Conservation (phyloP, 2,113 vertebrate species). For the Sinosuthora webbiana region DNA sequence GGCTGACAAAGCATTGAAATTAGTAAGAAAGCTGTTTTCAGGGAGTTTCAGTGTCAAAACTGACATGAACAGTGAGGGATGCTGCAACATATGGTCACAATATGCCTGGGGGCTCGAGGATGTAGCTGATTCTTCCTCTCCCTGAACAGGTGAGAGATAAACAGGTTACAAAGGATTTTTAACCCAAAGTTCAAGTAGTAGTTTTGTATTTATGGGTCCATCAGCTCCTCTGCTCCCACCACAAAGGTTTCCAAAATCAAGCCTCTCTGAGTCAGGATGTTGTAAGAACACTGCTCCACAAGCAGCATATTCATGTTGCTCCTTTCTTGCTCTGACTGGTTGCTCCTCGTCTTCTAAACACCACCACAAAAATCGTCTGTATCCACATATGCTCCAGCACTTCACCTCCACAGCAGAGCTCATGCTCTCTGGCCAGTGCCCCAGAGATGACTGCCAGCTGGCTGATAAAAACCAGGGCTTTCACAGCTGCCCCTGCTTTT, state of each 20-base stretch:
- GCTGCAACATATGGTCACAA: background rate
- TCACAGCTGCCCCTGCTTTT: background rate
- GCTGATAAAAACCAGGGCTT: background rate
- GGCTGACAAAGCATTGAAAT: background rate
- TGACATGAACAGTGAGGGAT: background rate
- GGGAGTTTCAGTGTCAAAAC: background rate
- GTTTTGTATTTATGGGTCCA: background rate
- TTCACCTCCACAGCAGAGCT: background rate
- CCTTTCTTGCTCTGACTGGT: background rate
- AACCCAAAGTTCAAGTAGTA: background rate
- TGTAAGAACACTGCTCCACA: background rate
- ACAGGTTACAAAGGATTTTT: background rate
- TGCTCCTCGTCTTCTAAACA: background rate
- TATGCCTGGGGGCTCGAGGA: background rate
- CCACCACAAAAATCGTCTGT: background rate
- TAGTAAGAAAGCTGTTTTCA: background rate
- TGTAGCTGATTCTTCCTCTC: background rate
- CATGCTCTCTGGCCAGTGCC: background rate
- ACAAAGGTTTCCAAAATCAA: background rate
- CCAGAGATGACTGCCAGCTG: background rate
- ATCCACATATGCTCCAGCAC: background rate
- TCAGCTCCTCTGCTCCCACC: background rate
- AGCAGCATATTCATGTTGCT: background rate
- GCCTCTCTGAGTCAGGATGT: background rate
- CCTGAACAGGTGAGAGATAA: background rate